Base-by-base conservation (phyloP, 2,888 invertebrate species). In the Leucophenga montana region DNA sequence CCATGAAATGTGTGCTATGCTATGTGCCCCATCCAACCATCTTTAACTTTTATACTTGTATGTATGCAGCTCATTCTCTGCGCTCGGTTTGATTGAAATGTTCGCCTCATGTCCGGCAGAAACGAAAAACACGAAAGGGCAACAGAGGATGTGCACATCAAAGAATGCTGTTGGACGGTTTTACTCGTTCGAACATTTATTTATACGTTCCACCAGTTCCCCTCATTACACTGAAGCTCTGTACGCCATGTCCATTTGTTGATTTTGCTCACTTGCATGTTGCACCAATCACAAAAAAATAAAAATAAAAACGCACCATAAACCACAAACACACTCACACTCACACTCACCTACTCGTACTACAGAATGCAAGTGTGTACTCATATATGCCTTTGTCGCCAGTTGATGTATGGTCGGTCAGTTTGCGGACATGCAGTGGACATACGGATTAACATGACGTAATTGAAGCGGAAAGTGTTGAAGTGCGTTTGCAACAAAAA, bases 351-450 rank as follows among this genome's bases (percentile, higher is more conserved):
- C 20, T 13, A 62, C 18, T 33, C 59, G 44, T 9, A 44, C 14
- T 50, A 50, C 50, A 33, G 39, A 39, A 8, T 39, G 16, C 48
- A 61, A 9, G 39, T 61, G 18, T 44, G 9, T 64, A 33, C 20
- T 20, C 46, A 14, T 46, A 53, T 18, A 18, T 56, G 44, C 18
- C 20, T 44, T 27, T 33, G 56, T 20, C 54, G 56, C 74, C 77
- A 75, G 76, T 77, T 87, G 87, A 86, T 85, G 85, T 86, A 86
- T 86, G 86, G 85, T 86, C 83, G 86, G 86, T 86, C 83, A 85
- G 82, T 79, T 86, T 86, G 86, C 86, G 86, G 86, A 86, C 86
- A 87, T 79, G 80, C 80, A 82, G 85, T 85, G 86, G 87, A 86
- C 86, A 85, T 77, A 79, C 75, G 83, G 82, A 84, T 84, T 83